Evolutionary conservation across 2,113 vertebrate species (phyloP), one percentile per base, ranked within the genome.

Genomic region (Myotis davidii): DNA sequence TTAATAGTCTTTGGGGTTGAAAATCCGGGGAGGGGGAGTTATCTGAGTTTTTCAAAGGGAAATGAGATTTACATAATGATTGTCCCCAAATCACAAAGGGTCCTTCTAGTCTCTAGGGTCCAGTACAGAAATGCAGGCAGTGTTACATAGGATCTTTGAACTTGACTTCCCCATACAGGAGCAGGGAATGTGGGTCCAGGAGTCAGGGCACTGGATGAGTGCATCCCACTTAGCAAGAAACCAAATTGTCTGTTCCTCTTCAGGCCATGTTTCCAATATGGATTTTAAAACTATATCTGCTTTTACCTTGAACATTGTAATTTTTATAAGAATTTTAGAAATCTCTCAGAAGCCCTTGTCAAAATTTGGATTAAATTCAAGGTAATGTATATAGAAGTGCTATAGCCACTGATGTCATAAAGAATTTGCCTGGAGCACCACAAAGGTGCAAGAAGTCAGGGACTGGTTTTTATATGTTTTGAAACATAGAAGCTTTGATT

Each of bases 401-500:
- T 34, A 14, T 17, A 87, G 39, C 25, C 69, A 93, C 39, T 52
- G 25, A 85, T 87, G 34, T 39, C 23, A 25, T 70, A 92, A 59
- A 50, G 82, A 96, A 88, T 73, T 79, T 92, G 32, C 17, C 78
- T 0, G 4, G 65, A 82, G 76, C 39, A 50, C 69, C 52, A 76
- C 32, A 88, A 90, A 73, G 69, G 61, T 74, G 42, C 50, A 79
- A 78, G 72, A 73, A 78, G 64, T 87, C 69, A 91, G 64, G 34
- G 50, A 37, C 17, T 37, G n/a, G 42, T 54, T 96, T 96, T 95
- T 78, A 85, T 94, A 88, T 48, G 20, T 84, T 91, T 96, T 85
- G 21, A 96, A 97, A 96, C 95, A 95, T 34, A 95, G 85, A 85
- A 23, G 42, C 93, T 97, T 97, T 97, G 94, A 97, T 92, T 97